Evolutionary conservation across 2,888 invertebrate species (phyloP).

Genomic region (Patella caerulea): DNA sequence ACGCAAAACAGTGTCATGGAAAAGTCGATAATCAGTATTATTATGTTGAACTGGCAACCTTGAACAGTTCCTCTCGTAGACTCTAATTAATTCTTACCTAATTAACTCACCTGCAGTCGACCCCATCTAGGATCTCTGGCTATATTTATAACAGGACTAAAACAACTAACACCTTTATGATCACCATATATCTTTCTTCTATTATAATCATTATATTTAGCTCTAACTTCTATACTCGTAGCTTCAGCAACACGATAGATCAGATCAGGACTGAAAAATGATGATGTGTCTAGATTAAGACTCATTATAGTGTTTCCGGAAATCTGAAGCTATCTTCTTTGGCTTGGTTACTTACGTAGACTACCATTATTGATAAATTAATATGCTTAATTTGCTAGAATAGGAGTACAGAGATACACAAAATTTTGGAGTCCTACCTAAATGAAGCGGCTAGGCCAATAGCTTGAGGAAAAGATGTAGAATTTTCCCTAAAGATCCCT

Average conservation of each 20-base stretch:
- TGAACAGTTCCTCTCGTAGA: no score
- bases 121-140: slow-evolving; percentile 70
- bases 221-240: slow-evolving; percentile 52
- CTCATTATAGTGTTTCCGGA: no score
- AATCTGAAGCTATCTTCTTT: no score
- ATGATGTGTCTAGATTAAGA: no score
- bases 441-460: slow-evolving; percentile 66
- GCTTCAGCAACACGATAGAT: slow-evolving; percentile 49
- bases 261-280: slow-evolving; percentile 43
- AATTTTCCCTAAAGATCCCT: slow-evolving; percentile 60
- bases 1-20: no score
- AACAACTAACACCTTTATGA: slow-evolving; percentile 65
- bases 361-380: no score
- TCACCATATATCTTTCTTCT: slow-evolving; percentile 40
- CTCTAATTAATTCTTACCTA: no score
- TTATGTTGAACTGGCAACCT: no score
- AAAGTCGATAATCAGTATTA: no score
- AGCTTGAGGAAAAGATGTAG: slow-evolving; percentile 67
- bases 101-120: slow-evolving; percentile 60
- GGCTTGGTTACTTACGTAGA: no score
- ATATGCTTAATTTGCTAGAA: no score
- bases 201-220: slow-evolving; percentile 50
- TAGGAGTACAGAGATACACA: no score
- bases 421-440: slow-evolving; percentile 46
- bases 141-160: slow-evolving; percentile 69